Evolutionary conservation across 2,888 invertebrate genomes (phyloP).

Genomic region (Meiosimyza decipiens): DNA sequence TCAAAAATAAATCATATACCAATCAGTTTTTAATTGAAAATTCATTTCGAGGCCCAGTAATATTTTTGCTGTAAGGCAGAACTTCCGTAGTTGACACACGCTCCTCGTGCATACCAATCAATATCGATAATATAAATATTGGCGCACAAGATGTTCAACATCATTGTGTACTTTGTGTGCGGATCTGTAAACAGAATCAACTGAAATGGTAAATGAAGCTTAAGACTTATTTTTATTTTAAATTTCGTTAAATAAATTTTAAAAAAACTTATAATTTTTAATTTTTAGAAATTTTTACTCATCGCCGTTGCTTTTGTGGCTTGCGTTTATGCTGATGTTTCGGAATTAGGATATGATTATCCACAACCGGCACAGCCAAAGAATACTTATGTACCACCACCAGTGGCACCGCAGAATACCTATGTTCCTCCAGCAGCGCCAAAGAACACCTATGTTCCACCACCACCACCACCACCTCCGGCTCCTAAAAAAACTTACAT

Average conservation of each 20-base stretch:
- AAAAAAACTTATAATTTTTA: background rate
- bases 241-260: background rate
- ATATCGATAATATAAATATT: constrained; percentile 1
- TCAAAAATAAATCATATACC: too few relatives aligned
- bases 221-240: background rate
- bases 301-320: constrained; percentile 26
- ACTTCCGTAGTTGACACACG: too few relatives aligned
- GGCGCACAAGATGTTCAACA: background rate
- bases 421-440: constrained; percentile 14
- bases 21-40: too few relatives aligned
- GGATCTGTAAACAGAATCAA: background rate
- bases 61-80: too few relatives aligned
- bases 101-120: background rate
- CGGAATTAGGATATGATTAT: constrained; percentile 42
- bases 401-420: background rate
- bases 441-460: constrained; percentile 28
- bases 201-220: background rate
- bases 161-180: constrained; percentile 1
- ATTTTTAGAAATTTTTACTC: constrained; percentile 39
- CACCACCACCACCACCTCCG: constrained; percentile 29
- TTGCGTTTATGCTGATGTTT: constrained; percentile 40
- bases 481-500: constrained; percentile 42
- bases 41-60: too few relatives aligned
- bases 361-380: constrained; percentile 35
- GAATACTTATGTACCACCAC: constrained; percentile 11